Evolutionary conservation across 1,140 invertebrate species (phyloP).

Genomic region (Armadillidium nasatum): DNA sequence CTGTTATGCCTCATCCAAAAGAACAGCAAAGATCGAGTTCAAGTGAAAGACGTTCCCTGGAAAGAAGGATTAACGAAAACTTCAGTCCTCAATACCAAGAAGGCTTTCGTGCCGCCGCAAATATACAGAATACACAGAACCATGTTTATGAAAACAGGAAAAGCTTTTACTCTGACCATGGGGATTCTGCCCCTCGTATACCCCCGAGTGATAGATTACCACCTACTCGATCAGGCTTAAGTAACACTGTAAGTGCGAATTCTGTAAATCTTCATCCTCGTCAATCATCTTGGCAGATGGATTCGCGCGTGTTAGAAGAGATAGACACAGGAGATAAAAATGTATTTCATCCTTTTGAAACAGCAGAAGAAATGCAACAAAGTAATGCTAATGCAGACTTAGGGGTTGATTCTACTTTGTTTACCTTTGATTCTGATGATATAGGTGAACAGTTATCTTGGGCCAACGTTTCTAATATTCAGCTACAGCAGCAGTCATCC

Average conservation of each 20-base stretch:
- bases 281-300: background rate
- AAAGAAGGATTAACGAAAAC: background rate
- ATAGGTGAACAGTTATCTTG: constrained; percentile 22
- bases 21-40: background rate
- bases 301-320: background rate
- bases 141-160: background rate
- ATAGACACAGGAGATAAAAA: background rate
- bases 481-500: constrained; percentile 35
- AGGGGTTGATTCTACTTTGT: constrained; percentile 1
- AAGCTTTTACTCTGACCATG: background rate
- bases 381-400: background rate
- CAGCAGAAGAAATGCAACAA: background rate
- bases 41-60: background rate
- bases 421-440: constrained; percentile 27
- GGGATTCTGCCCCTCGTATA: background rate
- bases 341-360: background rate
- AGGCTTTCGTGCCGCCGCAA: background rate
- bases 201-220: background rate
- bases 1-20: background rate
- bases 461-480: constrained; percentile 18
- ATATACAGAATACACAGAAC: background rate
- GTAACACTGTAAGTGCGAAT: background rate
- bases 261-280: background rate
- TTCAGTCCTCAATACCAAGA: background rate
- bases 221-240: background rate